phyloP scores from a whole-genome alignment of 2,797 vertebrate genomes.

The Salmo trutta region DNA sequence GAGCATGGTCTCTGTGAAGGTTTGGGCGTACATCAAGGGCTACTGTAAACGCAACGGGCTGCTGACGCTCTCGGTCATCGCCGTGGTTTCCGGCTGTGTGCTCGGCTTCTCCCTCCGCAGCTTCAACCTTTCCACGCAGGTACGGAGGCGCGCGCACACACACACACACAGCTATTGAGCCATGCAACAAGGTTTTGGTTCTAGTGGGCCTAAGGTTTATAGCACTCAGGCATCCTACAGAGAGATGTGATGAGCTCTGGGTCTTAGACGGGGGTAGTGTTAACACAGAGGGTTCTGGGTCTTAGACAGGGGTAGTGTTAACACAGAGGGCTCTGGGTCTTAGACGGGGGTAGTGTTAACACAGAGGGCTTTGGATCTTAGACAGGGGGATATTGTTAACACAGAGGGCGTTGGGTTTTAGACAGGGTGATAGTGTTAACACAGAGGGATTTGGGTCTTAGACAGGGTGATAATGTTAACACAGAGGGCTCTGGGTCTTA shows the following conservation, averaged over 20 bases:
- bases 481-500: neutral
- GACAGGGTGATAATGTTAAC: too few species aligned
- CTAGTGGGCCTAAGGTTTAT: neutral
- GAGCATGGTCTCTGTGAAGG: conserved; percentile 43
- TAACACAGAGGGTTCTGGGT: too few species aligned
- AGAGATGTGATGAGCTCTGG: neutral
- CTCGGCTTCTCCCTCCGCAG: conserved; percentile 81
- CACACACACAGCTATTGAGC: neutral
- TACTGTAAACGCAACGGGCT: conserved; percentile 85
- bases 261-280: too few species aligned
- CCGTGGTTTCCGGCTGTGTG: conserved; percentile 80
- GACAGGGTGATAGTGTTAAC: neutral
- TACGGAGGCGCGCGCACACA: conserved; percentile 38
- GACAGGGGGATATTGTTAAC: neutral
- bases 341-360: neutral
- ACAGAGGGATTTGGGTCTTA: too few species aligned
- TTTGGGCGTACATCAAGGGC: conserved; percentile 59
- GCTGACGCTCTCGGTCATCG: conserved; percentile 82
- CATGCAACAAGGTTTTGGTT: neutral
- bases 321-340: neutral
- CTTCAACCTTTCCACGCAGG: conserved; percentile 83
- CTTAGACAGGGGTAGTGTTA: neutral
- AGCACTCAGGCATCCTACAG: neutral
- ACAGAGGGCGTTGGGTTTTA: neutral
- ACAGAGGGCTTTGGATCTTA: neutral